Evolutionary conservation across 2,797 vertebrate species (phyloP), one percentile per base, ranked within the genome.

Genomic region (Takifugu ocellatus): DNA sequence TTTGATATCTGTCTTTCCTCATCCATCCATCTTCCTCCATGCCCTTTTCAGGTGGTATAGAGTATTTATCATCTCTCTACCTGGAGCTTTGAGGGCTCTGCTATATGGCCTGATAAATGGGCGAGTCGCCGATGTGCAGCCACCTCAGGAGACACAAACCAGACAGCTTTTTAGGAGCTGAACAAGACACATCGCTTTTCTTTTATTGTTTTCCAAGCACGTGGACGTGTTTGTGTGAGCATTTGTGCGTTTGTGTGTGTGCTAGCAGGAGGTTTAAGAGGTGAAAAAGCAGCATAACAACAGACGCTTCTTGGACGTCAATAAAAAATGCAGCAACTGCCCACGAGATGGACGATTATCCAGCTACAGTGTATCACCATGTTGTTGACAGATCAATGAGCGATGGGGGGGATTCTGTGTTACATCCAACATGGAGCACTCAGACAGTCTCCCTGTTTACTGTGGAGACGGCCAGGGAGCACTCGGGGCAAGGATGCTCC

Each of bases 111-210:
- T 90, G 89, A 91, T 89, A 87, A 88, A 91, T 89, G 88, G 80
- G 73, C 71, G 44, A 71, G 75, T 71, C 84, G 83, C 72, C 86
- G 87, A 87, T 88, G 88, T 87, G 88, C 84, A 87, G 75, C 88
- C 87, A 87, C 89, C 88, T 90, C 84, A 76, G 84, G 85, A 88
- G 86, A 87, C 87, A 77, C 84, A 82, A 84, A 87, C 81, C 82
- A 90, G 90, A 91, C 90, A 88, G 87, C 88, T 90, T 90, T 92
- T 92, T 90, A 92, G 88, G 81, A 86, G 72, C 85, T 86, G 88
- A 90, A 84, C 85, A 89, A 91, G 89, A 91, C 88, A 87, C 88
- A 90, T 90, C 69, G 78, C 86, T 90, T 90, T 88, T 89, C 82
- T 89, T 83, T 85, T 85, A 88, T 91, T 90, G 87, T 90, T 90